phyloP scores from a whole-genome alignment of 53 echinoderm and acorn worm species.

The Henricia sp. region DNA sequence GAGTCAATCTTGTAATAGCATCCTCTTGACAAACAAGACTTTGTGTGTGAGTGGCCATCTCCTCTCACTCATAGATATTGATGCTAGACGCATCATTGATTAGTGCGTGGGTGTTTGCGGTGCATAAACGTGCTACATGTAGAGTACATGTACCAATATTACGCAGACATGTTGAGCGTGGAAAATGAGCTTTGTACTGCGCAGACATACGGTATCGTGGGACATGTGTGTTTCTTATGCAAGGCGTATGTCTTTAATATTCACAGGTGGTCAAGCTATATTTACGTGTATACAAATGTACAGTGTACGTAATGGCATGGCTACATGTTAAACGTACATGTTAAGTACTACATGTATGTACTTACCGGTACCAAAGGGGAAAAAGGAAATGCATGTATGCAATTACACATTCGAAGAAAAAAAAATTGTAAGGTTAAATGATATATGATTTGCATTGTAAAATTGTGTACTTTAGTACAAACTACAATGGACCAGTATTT shows the following conservation, averaged over 20 bases:
- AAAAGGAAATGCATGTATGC: neutral
- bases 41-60: neutral
- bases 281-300: neutral
- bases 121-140: slow-evolving; percentile 10
- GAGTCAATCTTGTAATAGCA: too few relatives aligned
- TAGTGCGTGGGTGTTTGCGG: slow-evolving; percentile 48
- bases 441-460: too few relatives aligned
- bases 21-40: slow-evolving; percentile 27
- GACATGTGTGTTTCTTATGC: neutral
- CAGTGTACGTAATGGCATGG: neutral
- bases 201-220: neutral
- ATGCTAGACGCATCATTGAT: slow-evolving; percentile 38
- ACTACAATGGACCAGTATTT: too few relatives aligned
- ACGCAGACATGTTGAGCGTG: neutral
- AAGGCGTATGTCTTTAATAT: too few relatives aligned
- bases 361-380: too few relatives aligned
- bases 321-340: too few relatives aligned
- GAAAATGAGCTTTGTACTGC: neutral
- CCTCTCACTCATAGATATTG: slow-evolving; percentile 18
- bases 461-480: too few relatives aligned
- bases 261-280: slow-evolving; percentile 10
- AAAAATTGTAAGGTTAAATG: too few relatives aligned
- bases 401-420: neutral
- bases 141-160: neutral
- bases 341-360: too few relatives aligned